Conservation (phyloP, 2,888 invertebrate species). For the Diaprepes abbreviatus region DNA sequence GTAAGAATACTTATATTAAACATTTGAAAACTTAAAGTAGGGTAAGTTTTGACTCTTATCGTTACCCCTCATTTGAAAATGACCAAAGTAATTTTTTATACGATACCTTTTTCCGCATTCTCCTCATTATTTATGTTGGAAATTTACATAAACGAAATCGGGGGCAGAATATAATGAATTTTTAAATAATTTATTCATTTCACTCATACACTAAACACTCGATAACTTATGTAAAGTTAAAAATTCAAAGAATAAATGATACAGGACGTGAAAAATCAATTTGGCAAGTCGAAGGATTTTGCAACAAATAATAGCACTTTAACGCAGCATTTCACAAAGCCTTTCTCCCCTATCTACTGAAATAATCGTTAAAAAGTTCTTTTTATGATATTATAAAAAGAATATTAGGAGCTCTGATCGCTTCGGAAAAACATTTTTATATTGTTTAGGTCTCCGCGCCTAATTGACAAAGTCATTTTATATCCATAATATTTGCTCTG, state of each 20-base stretch:
- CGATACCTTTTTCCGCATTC: no score
- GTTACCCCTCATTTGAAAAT: no score
- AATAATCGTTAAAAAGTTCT: conserved; percentile 3
- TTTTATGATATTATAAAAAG: neutral
- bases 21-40: no score
- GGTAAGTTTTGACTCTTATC: no score
- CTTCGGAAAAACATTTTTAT: neutral
- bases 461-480: conserved; percentile 4
- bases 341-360: neutral
- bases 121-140: no score
- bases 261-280: neutral
- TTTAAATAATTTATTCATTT: no score
- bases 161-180: no score
- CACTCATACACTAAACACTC: no score
- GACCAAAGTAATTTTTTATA: no score
- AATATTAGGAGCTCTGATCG: neutral
- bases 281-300: neutral
- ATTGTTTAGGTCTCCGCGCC: neutral
- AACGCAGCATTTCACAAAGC: neutral
- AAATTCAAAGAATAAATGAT: neutral
- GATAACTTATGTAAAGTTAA: neutral
- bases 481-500: neutral
- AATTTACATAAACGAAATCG: no score
- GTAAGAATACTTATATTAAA: no score
- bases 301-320: neutral